Percentiles rank a stretch among this genome's conserved stretches.
These are phyloP conservation scores for Anoplius nigerrimus DNA, from an alignment of 2,888 invertebrate species.

Conservation along the genomic window DNA sequence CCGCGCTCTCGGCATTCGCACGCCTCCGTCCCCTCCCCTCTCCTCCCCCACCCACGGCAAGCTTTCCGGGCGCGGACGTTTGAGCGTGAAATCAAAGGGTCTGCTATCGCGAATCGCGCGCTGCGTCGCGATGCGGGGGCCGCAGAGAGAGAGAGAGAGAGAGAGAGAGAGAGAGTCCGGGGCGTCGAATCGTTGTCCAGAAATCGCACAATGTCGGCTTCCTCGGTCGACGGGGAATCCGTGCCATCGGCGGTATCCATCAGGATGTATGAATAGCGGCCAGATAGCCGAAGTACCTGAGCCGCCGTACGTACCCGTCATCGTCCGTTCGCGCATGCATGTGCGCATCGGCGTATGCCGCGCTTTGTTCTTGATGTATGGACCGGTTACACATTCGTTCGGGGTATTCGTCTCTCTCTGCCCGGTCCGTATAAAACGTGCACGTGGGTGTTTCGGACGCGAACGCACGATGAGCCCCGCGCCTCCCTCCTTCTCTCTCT, in stretches of 20 bases:
- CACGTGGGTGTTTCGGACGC: conserved; percentile 55
- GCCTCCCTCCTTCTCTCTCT: conserved; percentile 24
- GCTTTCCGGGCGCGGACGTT: neutral
- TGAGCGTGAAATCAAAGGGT: too few species aligned
- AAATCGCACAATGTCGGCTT: conserved; percentile 31
- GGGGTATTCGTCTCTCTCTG: too few species aligned
- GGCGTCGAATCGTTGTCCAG: neutral
- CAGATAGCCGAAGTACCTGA: conserved; percentile 55
- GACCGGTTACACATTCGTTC: conserved; percentile 55
- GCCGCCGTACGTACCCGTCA: conserved; percentile 16
- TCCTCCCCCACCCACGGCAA: neutral
- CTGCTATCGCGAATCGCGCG: too few species aligned
- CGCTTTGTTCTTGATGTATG: conserved; percentile 67
- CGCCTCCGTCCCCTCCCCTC: neutral
- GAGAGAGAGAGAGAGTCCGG: neutral
- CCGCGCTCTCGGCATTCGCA: too few species aligned
- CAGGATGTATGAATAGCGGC: conserved; percentile 51
- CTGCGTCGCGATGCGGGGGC: neutral
- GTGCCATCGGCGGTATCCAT: conserved; percentile 28
- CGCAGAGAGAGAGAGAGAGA: conserved; percentile 15
- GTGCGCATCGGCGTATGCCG: conserved; percentile 40
- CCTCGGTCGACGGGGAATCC: conserved; percentile 17
- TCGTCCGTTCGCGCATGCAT: conserved; percentile 35
- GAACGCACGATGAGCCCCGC: conserved; percentile 30
- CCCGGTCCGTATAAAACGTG: conserved; percentile 36